Percentiles rank a stretch among this genome's conserved stretches.
Evolutionary conservation across 2,113 vertebrate genomes (phyloP).

Genomic region (Rattus rattus): DNA sequence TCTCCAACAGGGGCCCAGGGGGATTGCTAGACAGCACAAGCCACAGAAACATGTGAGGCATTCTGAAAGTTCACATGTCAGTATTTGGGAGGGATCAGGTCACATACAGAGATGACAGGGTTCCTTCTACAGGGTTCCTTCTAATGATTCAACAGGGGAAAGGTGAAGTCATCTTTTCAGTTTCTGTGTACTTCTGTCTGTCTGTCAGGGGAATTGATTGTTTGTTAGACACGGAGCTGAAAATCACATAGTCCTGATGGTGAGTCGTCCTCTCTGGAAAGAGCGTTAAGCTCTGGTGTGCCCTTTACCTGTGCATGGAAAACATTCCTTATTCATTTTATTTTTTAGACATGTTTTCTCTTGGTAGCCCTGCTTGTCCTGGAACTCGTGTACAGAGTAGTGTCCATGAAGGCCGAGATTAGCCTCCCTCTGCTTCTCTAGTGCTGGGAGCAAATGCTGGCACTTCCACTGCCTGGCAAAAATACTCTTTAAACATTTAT

Average conservation of each 20-base stretch:
- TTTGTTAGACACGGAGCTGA: not conserved
- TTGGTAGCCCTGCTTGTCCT: not conserved
- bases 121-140: no score
- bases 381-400: not conserved
- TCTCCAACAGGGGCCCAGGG: not conserved
- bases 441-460: not conserved
- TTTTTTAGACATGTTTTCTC: not conserved
- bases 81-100: not conserved
- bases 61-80: not conserved
- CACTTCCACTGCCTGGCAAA: not conserved
- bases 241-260: not conserved
- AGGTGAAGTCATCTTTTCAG: not conserved
- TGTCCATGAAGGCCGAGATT: not conserved
- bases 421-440: not conserved
- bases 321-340: not conserved
- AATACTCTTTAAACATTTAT: not conserved
- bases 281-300: not conserved
- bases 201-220: not conserved
- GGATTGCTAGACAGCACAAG: not conserved
- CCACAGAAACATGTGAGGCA: not conserved
- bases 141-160: not conserved
- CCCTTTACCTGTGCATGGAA: not conserved
- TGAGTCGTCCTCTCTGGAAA: not conserved
- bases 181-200: not conserved
- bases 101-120: not conserved